A percentile compares a stretch with the other conserved stretches of the same genome.
These are phyloP conservation scores for Myodes glareolus DNA, from an alignment of 2,113 vertebrate species.

Conservation along the genomic window DNA sequence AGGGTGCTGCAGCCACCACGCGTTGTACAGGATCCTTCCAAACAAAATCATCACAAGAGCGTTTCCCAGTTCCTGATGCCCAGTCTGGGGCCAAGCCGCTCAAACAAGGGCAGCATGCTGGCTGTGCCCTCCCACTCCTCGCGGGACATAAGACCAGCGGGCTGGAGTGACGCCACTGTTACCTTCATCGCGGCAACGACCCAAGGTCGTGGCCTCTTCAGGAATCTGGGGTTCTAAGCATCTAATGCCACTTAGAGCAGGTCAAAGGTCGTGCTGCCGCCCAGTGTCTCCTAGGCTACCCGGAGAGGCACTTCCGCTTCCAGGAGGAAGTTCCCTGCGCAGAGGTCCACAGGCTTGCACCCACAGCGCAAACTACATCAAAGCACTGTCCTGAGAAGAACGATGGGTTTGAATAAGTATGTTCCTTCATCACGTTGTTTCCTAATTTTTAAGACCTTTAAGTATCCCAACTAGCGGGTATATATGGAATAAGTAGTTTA, in stretches of 20 bases:
- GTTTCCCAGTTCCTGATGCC: accelerated
- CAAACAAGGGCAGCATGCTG: too few relatives aligned
- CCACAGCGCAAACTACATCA: accelerated
- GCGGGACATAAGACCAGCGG: too few relatives aligned
- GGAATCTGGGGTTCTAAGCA: not conserved
- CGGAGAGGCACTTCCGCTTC: conserved; percentile 6
- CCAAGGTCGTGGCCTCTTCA: not conserved
- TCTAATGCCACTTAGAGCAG: not conserved
- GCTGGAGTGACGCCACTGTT: not conserved
- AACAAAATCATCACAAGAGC: conserved; percentile 8
- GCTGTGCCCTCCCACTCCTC: not conserved
- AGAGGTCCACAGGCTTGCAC: not conserved
- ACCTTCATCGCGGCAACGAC: conserved; percentile 75
- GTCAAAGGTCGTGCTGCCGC: conserved; percentile 63
- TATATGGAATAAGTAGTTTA: not conserved
- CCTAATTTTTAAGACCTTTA: not conserved
- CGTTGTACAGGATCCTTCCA: conserved; percentile 87
- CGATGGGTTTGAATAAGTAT: too few relatives aligned
- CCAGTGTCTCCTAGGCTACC: conserved; percentile 55
- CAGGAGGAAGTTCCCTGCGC: not conserved
- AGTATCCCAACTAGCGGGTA: not conserved
- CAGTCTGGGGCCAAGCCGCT: not conserved
- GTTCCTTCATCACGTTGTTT: too few relatives aligned
- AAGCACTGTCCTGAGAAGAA: accelerated
- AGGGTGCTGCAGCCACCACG: conserved; percentile 80